Evolutionary conservation across 2,888 invertebrate species (phyloP).

Genomic region (Orchestes rusci): DNA sequence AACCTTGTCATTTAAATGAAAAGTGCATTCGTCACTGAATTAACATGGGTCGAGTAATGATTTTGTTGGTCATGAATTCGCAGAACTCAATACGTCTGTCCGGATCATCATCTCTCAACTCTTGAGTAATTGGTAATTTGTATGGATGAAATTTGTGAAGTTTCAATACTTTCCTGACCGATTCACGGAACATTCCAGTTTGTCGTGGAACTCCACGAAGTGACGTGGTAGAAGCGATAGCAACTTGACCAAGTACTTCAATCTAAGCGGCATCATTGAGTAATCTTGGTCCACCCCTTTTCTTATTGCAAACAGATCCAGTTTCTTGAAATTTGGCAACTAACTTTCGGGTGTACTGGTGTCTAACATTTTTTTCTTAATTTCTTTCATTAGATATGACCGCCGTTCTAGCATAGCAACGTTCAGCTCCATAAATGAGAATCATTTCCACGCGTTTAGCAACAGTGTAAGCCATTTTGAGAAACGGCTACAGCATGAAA

Average conservation of each 20-base stretch:
- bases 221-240: slow-evolving; percentile 5
- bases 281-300: slow-evolving; percentile 6
- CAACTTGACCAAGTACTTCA: slow-evolving; percentile 8
- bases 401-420: slow-evolving; percentile 5
- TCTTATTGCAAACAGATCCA: slow-evolving; percentile 6
- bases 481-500: no score
- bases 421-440: slow-evolving; percentile 2
- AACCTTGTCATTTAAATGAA: not conserved
- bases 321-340: slow-evolving; percentile 7
- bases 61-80: no score
- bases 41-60: no score
- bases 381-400: slow-evolving; percentile 3
- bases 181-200: no score
- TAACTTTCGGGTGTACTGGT: slow-evolving; percentile 6
- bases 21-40: no score
- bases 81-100: no score
- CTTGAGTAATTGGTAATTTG: not conserved
- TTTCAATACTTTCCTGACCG: no score
- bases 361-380: slow-evolving; percentile 4
- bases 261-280: slow-evolving; percentile 1
- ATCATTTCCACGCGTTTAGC: slow-evolving; percentile 7
- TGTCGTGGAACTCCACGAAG: slow-evolving; percentile 6
- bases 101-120: no score
- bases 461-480: slow-evolving; percentile 4
- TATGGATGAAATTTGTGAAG: no score